These are phyloP conservation scores for Dicyrtomina minuta DNA, from an alignment of 2,888 invertebrate species.

Conservation along the genomic window DNA sequence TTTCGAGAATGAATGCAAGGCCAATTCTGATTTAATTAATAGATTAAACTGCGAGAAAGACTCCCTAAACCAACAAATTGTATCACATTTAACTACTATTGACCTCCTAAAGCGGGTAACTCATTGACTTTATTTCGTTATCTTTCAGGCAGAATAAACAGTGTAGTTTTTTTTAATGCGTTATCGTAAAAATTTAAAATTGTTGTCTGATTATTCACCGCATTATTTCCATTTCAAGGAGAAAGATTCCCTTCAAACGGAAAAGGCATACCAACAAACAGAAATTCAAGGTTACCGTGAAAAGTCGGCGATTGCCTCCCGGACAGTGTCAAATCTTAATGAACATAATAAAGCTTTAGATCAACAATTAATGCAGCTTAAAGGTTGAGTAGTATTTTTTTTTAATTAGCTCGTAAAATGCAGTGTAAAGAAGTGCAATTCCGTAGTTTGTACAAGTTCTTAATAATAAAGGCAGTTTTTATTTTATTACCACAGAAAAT, in stretches of 20 bases:
- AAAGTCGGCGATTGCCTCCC: constrained; percentile 44
- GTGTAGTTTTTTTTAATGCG: not conserved
- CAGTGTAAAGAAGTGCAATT: not conserved
- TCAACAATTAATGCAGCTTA: constrained; percentile 44
- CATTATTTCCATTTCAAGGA: constrained; percentile 39
- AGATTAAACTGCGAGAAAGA: constrained; percentile 51
- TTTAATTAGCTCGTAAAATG: not conserved
- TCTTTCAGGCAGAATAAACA: not conserved
- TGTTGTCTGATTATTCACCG: not conserved
- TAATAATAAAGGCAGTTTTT: not conserved
- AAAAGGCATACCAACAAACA: constrained; percentile 49
- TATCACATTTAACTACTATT: constrained; percentile 50
- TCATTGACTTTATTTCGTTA: no score
- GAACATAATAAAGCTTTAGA: constrained; percentile 48
- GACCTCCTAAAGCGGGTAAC: constrained; percentile 50
- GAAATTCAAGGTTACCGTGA: constrained; percentile 49
- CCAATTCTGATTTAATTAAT: constrained; percentile 44
- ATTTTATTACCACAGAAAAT: constrained; percentile 63
- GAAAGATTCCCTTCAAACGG: constrained; percentile 49
- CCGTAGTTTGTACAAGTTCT: not conserved
- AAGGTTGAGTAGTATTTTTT: constrained; percentile 34
- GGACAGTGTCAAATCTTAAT: constrained; percentile 48
- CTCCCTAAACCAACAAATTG: constrained; percentile 50
- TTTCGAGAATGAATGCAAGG: constrained; percentile 47
- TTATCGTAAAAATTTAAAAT: not conserved